phyloP scores from a whole-genome alignment of 2,888 invertebrate genomes.

The Buathra laborator region DNA sequence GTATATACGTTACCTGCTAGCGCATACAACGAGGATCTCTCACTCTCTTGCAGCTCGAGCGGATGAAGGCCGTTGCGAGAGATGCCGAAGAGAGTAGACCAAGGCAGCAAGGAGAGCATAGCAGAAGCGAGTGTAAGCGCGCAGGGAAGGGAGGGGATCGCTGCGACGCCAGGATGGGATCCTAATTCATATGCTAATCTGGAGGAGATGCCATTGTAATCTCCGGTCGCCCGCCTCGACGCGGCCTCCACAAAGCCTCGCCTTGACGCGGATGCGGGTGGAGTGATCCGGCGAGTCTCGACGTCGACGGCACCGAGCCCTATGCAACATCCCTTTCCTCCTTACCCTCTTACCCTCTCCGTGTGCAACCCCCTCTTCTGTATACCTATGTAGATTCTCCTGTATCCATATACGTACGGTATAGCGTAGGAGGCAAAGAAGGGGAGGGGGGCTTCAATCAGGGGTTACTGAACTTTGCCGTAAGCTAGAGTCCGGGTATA shows the following conservation, averaged over 20 bases:
- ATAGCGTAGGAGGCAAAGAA: conserved; percentile 35
- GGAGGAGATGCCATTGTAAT: conserved; percentile 85
- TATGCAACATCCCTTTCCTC: conserved; percentile 56
- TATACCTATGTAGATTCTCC: conserved; percentile 78
- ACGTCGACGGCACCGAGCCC: conserved; percentile 65
- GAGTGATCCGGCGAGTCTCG: conserved; percentile 78
- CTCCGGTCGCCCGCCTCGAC: conserved; percentile 83
- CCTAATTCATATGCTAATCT: conserved; percentile 85
- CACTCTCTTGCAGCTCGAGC: conserved; percentile 41
- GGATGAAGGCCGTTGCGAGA: conserved; percentile 52
- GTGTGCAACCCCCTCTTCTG: conserved; percentile 45
- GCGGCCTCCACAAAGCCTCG: conserved; percentile 82
- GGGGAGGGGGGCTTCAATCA: conserved; percentile 78
- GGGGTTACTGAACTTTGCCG: conserved; percentile 79
- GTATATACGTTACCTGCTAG: conserved; percentile 62
- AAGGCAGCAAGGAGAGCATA: conserved; percentile 50
- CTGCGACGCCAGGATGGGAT: conserved; percentile 72
- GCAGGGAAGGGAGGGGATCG: conserved; percentile 25
- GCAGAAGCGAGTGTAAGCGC: conserved; percentile 60
- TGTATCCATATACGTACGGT: conserved; percentile 74
- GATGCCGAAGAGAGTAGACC: conserved; percentile 53
- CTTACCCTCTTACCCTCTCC: conserved; percentile 36
- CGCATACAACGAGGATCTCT: conserved; percentile 41
- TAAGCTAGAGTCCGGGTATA: conserved; percentile 64
- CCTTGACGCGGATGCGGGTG: conserved; percentile 82